Conservation (phyloP, 1,140 invertebrate species). For the Bombus polaris region DNA sequence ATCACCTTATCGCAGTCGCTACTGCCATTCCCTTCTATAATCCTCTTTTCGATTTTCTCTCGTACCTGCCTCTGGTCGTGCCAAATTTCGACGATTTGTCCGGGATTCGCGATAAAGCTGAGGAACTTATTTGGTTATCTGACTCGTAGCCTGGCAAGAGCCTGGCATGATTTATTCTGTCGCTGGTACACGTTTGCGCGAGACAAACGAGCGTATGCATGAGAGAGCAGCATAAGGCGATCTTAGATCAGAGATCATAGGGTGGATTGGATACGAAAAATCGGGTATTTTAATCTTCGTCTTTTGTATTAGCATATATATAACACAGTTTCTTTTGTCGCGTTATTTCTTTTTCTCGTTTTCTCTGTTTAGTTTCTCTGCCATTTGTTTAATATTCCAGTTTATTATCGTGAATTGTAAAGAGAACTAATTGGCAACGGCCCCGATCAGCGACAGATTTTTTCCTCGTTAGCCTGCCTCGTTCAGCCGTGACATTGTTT, state of each 20-base stretch:
- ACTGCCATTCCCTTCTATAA: background rate
- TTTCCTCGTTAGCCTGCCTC: background rate
- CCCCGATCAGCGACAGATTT: background rate
- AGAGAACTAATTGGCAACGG: background rate
- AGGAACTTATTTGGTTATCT: background rate
- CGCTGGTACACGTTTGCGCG: background rate
- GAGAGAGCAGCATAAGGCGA: background rate
- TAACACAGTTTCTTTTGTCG: background rate
- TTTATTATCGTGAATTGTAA: background rate
- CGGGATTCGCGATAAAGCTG: background rate
- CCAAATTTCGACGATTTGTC: constrained; percentile 20
- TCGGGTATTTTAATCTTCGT: background rate
- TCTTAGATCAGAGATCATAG: background rate
- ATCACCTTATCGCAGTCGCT: background rate
- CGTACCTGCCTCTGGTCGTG: background rate
- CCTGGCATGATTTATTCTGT: constrained; percentile 48
- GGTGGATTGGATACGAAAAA: background rate
- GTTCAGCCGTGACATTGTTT: background rate
- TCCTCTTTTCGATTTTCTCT: background rate
- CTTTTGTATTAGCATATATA: background rate
- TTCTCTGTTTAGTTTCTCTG: background rate
- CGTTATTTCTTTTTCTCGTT: background rate
- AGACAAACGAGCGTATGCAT: constrained; percentile 25
- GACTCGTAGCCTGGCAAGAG: background rate
- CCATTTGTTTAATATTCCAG: background rate